A percentile compares a stretch with the other conserved stretches of the same genome.
Conservation (phyloP, 1,140 invertebrate species). For the Brachionus rotundiformis region DNA sequence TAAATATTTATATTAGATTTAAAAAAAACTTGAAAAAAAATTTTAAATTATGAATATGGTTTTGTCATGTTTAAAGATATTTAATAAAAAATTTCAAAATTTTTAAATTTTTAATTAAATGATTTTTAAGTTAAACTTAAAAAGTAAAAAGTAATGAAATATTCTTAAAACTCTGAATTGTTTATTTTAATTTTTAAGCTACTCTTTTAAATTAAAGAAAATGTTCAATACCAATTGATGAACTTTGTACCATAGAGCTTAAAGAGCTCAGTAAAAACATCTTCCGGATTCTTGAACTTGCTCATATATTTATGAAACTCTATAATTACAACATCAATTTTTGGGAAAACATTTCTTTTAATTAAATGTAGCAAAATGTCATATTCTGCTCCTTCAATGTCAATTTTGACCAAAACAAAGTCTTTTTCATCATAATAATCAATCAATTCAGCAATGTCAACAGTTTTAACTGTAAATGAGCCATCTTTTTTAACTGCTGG, state of each 20-base stretch:
- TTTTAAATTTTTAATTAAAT: too few species aligned
- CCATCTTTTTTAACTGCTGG: not conserved
- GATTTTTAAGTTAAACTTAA: too few species aligned
- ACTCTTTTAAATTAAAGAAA: not conserved
- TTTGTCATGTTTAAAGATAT: too few species aligned
- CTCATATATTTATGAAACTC: slow-evolving; percentile 2
- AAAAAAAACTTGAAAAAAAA: too few species aligned
- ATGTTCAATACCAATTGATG: not conserved
- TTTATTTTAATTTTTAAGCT: too few species aligned
- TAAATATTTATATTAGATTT: too few species aligned
- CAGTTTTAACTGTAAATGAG: not conserved
- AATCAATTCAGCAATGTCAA: slow-evolving; percentile 7
- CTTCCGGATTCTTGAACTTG: not conserved
- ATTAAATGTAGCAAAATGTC: not conserved
- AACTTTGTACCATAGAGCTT: not conserved
- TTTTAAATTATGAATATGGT: too few species aligned
- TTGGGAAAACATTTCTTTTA: not conserved
- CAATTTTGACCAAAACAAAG: not conserved
- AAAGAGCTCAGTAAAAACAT: not conserved
- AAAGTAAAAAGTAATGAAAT: too few species aligned
- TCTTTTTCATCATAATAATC: not conserved
- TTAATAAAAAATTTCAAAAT: too few species aligned
- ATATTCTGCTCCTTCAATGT: slow-evolving; percentile 31
- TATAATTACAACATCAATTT: not conserved
- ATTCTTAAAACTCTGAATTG: too few species aligned